phyloP scores from a whole-genome alignment of 2,113 vertebrate genomes.

The Actenoides hombroni region DNA sequence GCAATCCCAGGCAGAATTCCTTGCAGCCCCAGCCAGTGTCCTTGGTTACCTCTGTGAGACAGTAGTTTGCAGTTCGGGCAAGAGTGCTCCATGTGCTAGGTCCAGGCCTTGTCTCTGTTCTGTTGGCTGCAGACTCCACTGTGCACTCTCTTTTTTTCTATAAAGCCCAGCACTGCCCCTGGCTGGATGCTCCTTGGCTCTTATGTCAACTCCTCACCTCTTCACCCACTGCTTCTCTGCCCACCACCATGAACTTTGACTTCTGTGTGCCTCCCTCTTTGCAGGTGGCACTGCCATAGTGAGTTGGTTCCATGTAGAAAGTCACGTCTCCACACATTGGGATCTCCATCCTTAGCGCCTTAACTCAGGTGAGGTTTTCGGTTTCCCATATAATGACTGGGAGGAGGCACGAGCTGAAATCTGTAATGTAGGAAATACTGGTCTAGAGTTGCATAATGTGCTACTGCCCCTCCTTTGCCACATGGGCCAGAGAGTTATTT shows the following conservation, averaged over 20 bases:
- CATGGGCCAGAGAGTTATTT: fast-evolving
- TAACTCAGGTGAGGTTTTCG: background rate
- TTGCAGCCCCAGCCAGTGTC: background rate
- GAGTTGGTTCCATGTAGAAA: background rate
- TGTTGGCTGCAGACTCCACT: background rate
- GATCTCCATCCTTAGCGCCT: background rate
- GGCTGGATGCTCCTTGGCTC: background rate
- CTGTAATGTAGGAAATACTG: fast-evolving
- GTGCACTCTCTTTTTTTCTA: background rate
- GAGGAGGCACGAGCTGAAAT: background rate
- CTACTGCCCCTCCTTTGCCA: background rate
- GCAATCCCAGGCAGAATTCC: background rate
- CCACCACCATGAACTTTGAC: background rate
- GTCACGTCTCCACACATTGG: background rate
- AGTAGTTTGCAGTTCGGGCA: background rate
- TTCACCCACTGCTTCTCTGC: slow-evolving; percentile 7
- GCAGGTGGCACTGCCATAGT: background rate
- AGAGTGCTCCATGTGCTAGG: background rate
- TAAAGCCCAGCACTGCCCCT: background rate
- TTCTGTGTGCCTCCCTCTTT: background rate
- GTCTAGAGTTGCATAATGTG: background rate
- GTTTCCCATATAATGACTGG: background rate
- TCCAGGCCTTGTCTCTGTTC: background rate
- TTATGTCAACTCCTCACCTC: background rate
- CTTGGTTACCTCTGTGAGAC: background rate